Conservation (phyloP, 2,113 vertebrate genomes). For the Coracopsis vasa region DNA sequence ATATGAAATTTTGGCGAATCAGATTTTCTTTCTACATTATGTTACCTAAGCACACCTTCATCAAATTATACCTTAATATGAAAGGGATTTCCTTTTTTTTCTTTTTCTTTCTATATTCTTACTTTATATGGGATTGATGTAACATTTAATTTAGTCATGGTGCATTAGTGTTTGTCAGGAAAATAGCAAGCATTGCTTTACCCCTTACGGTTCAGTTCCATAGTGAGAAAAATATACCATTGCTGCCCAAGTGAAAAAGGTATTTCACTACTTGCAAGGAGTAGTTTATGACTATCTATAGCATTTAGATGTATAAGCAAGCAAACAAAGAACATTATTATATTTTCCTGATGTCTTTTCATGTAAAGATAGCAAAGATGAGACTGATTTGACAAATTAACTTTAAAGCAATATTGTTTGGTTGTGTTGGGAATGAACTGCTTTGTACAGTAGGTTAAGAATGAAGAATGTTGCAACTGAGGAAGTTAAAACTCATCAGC, state of each 20-base stretch:
- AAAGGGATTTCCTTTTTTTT: not conserved
- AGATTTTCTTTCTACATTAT: not conserved
- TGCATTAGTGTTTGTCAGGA: not conserved
- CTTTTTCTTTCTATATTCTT: not conserved
- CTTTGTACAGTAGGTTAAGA: not conserved
- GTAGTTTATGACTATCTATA: conserved; percentile 1
- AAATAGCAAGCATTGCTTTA: conserved; percentile 3
- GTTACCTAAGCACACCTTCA: not conserved
- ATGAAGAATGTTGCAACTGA: conserved; percentile 14
- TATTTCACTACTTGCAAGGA: not conserved
- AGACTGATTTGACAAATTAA: conserved; percentile 28
- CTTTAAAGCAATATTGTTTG: not conserved
- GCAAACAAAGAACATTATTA: not conserved
- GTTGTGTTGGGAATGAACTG: not conserved
- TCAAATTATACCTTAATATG: not conserved
- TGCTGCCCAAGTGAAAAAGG: not conserved
- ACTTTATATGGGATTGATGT: not conserved
- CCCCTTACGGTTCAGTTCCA: not conserved
- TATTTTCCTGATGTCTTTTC: conserved; percentile 2
- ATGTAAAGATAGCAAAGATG: not conserved
- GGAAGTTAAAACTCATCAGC: conserved; percentile 1
- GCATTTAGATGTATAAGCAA: not conserved
- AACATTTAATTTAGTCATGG: not conserved
- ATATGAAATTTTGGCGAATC: not conserved
- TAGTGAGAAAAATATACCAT: not conserved